Conservation (phyloP, 2,888 invertebrate genomes). For the Spicauda simplicius region DNA sequence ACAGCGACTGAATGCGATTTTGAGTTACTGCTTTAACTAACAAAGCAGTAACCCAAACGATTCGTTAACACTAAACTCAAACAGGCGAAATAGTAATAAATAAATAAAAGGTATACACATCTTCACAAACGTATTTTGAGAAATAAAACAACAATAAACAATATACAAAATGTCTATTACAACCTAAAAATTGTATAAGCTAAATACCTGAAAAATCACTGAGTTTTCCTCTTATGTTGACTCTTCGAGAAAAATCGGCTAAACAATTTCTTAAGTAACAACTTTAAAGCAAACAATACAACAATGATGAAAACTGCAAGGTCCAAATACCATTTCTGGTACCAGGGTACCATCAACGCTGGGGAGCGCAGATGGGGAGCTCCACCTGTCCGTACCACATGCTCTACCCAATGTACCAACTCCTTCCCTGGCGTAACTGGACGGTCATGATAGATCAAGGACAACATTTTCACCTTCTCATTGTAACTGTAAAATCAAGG, state of each 20-base stretch:
- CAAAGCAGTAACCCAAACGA: no score
- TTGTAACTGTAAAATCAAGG: background rate
- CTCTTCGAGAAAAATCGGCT: background rate
- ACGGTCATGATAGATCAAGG: conserved; percentile 45
- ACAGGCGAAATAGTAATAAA: no score
- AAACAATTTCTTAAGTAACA: background rate
- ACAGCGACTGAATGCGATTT: no score
- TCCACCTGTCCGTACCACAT: conserved; percentile 44
- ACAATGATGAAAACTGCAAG: conserved; percentile 8
- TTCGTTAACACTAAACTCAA: no score
- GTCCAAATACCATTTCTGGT: conserved; percentile 43
- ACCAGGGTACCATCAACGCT: conserved; percentile 37
- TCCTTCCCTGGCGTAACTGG: conserved; percentile 41
- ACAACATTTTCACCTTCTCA: conserved; percentile 16
- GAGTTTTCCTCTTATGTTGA: background rate
- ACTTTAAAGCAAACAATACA: background rate
- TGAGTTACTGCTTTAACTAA: no score
- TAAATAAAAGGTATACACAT: no score
- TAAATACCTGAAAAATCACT: background rate
- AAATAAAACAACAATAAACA: no score
- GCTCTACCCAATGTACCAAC: conserved; percentile 46
- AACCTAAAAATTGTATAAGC: background rate
- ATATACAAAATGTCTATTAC: no score
- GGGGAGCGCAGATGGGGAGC: conserved; percentile 42
- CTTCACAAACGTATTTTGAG: no score